Base-by-base conservation (phyloP, 2,888 invertebrate species). In the Antitype chi region DNA sequence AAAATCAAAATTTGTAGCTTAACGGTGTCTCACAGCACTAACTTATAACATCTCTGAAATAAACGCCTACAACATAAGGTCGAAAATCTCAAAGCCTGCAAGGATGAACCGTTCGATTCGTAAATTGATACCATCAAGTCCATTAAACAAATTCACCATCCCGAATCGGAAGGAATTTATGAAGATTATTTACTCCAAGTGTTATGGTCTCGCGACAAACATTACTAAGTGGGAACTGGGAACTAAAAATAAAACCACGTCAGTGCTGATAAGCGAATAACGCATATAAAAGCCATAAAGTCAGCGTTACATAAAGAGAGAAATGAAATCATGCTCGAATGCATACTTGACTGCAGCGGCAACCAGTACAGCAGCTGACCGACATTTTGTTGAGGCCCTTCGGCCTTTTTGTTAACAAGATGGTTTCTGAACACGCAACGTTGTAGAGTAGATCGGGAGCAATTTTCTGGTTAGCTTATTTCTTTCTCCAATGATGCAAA, bases 221-320 rank as follows among this genome's bases (percentile, higher is more conserved):
- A 88, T 88, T 87, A 87, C 81, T 78, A 57, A 85, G 82, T 73
- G 69, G 75, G 68, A 62, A 87, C 88, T 73, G 69, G 75, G 68
- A 62, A 87, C 88, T 92, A 91, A 92, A 92, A 93, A 92, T 93
- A 92, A 92, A 90, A 88, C 87, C 88, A 86, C 90, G 91, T 91
- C 90, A 92, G 71, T 71, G 57, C 86, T 90, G 93, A 94, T 94
- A 94, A 94, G 90, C 81, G 85, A 88, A 88, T 85, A 87, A 88
- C 78, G 83, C 84, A 88, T 90, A 88, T 85, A 90, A 89, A 88
- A 85, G 81, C 88, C 87, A 85, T 91, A 91, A 91, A 92, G 87
- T 81, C 77, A 69, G 81, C 76, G 89, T 91, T 92, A 90, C 83
- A 88, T 91, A 91, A 90, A 88, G 87, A 89, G 81, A 90, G 85